Evolutionary conservation across 1,140 invertebrate genomes (phyloP).

Genomic region (Bombus difficillimus): DNA sequence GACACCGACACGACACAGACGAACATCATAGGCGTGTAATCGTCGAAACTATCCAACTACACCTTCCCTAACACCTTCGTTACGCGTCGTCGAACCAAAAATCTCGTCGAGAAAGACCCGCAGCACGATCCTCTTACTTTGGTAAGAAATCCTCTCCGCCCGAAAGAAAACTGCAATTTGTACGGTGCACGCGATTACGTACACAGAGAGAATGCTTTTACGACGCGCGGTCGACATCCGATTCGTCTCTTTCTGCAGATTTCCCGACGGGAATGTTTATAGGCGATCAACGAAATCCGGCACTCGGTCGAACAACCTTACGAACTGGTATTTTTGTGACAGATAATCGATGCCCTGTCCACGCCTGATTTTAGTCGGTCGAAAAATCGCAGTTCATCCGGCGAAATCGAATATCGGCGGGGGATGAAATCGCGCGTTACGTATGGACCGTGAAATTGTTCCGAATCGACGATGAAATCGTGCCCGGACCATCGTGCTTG

Average conservation of each 20-base stretch:
- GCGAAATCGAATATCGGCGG: background rate
- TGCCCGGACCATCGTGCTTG: background rate
- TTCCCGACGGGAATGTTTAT: constrained; percentile 37
- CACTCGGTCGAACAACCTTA: background rate
- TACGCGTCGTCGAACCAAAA: no score
- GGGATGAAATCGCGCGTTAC: background rate
- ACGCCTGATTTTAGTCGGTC: background rate
- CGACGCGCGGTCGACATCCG: background rate
- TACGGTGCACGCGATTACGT: background rate
- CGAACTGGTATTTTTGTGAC: constrained; percentile 2
- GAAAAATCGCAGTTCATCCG: background rate
- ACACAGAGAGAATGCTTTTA: background rate
- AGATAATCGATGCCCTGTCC: constrained; percentile 21
- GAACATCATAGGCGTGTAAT: no score
- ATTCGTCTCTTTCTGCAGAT: constrained; percentile 8
- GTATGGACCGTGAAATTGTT: background rate
- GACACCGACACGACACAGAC: no score
- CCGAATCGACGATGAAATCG: background rate
- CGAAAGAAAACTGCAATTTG: background rate
- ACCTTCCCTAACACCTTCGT: no score
- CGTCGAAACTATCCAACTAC: no score
- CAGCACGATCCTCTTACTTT: no score
- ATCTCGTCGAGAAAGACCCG: no score
- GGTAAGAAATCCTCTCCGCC: no score
- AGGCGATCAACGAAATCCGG: constrained; percentile 13